Percentiles rank a stretch among this genome's conserved stretches.
Evolutionary conservation across 2,888 invertebrate species (phyloP).

Genomic region (Dastarcus helophoroides): DNA sequence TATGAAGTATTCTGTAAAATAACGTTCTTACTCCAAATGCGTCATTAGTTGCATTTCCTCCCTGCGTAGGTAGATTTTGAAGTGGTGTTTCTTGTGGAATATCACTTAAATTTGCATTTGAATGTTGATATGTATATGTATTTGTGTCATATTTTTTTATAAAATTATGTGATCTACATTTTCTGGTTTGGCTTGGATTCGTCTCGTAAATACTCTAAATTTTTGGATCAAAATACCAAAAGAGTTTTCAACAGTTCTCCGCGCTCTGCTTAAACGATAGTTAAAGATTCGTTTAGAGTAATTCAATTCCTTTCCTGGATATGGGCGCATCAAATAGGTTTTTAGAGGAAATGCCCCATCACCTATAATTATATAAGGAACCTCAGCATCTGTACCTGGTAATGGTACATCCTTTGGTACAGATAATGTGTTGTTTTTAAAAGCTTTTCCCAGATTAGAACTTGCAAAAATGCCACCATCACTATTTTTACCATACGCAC

Average conservation of each 20-base stretch:
- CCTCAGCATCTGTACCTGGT: conserved; percentile 8
- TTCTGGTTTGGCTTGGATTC: conserved; percentile 12
- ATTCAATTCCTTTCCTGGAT: conserved; percentile 19
- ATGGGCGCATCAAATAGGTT: conserved; percentile 10
- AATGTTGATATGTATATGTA: conserved; percentile 2
- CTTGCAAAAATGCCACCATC: conserved; percentile 14
- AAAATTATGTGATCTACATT: conserved; percentile 16
- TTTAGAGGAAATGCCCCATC: conserved; percentile 20
- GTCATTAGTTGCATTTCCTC: conserved; percentile 2
- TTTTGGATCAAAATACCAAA: conserved; percentile 20
- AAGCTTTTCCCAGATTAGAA: conserved; percentile 12
- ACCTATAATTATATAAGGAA: conserved; percentile 14
- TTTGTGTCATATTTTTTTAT: conserved; percentile 13
- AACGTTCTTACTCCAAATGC: conserved; percentile 2
- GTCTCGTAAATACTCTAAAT: conserved; percentile 19
- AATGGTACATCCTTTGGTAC: conserved; percentile 8
- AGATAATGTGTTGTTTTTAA: conserved; percentile 8
- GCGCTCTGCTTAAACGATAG: conserved; percentile 25
- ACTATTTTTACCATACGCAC: conserved; percentile 12
- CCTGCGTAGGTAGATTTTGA: conserved; percentile 2
- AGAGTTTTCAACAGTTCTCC: conserved; percentile 23
- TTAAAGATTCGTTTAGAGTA: conserved; percentile 22
- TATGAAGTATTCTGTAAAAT: no score
- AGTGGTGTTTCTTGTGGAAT: no score
- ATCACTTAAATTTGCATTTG: no score